Evolutionary conservation across 2,888 invertebrate species (phyloP).

Genomic region (Eurois occulta): DNA sequence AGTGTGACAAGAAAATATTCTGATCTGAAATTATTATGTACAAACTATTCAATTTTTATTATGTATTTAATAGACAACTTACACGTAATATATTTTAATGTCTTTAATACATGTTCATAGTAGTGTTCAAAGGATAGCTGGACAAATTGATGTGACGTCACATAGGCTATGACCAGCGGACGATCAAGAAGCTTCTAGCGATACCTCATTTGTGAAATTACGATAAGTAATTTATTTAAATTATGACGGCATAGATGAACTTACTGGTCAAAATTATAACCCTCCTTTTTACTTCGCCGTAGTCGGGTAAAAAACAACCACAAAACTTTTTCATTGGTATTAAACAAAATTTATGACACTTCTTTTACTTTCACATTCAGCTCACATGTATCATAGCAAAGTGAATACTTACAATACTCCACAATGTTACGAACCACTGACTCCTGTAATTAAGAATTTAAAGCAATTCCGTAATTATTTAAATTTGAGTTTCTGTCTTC

Average conservation of each 20-base stretch:
- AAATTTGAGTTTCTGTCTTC: constrained; percentile 47
- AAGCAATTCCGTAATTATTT: constrained; percentile 64
- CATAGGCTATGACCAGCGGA: neutral
- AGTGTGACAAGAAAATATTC: too few relatives aligned
- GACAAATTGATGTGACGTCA: neutral
- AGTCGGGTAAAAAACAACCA: neutral
- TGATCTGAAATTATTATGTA: neutral
- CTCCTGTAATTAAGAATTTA: constrained; percentile 69
- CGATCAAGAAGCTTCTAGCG: neutral
- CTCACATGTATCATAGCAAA: neutral
- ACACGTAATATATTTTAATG: too few relatives aligned
- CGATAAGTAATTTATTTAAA: too few relatives aligned
- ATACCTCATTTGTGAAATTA: neutral
- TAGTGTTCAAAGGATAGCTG: too few relatives aligned
- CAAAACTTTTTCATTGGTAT: neutral
- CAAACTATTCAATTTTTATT: too few relatives aligned
- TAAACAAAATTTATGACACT: neutral
- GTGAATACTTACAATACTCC: neutral
- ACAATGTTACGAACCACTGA: constrained; percentile 69
- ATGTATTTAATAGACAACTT: too few relatives aligned
- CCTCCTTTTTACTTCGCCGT: neutral
- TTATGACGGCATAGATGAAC: neutral
- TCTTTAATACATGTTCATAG: too few relatives aligned
- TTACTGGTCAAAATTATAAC: neutral
- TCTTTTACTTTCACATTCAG: neutral